phyloP scores from a whole-genome alignment of 2,113 vertebrate genomes.

The Chionis minor region DNA sequence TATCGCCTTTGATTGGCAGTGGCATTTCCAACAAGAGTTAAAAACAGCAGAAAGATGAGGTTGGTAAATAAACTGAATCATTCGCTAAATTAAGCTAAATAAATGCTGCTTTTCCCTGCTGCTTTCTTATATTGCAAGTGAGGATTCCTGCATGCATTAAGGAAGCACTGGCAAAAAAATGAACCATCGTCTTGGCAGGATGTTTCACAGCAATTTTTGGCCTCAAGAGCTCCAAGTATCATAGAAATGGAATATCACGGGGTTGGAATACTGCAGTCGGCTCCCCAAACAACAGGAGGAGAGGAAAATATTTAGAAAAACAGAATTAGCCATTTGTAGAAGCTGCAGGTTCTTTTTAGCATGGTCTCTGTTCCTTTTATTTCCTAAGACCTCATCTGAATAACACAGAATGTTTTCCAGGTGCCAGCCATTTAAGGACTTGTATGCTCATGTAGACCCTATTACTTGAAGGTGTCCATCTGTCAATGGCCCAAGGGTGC shows the following conservation, averaged over 20 bases:
- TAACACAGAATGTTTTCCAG: background rate
- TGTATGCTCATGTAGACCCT: background rate
- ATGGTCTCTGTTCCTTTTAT: background rate
- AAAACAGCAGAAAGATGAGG: conserved; percentile 17
- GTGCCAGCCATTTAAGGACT: background rate
- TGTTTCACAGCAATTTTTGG: background rate
- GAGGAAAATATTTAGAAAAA: background rate
- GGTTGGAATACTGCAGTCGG: background rate
- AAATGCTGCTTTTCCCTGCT: conserved; percentile 39
- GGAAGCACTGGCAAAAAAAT: background rate
- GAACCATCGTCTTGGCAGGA: background rate
- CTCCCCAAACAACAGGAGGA: conserved; percentile 11
- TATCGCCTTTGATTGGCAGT: background rate
- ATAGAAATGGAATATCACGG: background rate
- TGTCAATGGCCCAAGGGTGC: rapidly evolving
- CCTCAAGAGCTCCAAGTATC: background rate
- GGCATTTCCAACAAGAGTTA: background rate
- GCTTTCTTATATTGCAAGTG: background rate
- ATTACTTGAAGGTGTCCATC: background rate
- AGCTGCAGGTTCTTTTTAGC: background rate
- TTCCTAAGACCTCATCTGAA: background rate
- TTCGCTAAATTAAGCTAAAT: conserved; percentile 52
- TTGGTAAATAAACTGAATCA: conserved; percentile 35
- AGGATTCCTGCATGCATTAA: background rate
- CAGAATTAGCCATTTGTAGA: background rate